Conservation (phyloP, 2,797 vertebrate genomes). For the Echeneis naucrates region DNA sequence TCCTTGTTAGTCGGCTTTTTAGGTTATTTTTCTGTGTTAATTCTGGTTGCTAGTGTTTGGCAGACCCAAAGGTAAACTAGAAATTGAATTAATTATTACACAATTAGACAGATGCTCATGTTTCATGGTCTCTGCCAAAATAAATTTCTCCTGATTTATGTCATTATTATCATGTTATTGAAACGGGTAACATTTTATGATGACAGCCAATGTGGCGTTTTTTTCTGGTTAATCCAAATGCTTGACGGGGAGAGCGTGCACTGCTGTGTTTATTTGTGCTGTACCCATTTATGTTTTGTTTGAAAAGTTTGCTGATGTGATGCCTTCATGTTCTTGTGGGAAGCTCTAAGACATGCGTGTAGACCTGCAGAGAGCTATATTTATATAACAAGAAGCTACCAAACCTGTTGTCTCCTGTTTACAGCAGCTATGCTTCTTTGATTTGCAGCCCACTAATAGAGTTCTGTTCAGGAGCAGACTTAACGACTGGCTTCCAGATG, state of each 20-base stretch:
- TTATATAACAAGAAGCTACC: slow-evolving; percentile 24
- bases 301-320: slow-evolving; percentile 31
- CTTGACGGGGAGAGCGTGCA: neutral
- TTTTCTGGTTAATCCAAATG: neutral
- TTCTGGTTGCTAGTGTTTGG: neutral
- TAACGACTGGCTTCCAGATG: slow-evolving; percentile 14
- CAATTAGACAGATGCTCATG: neutral
- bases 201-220: slow-evolving; percentile 12
- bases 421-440: slow-evolving; percentile 17
- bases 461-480: slow-evolving; percentile 20
- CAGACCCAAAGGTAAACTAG: neutral
- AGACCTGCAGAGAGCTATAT: slow-evolving; percentile 1
- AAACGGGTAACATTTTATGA: slow-evolving; percentile 15
- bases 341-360: slow-evolving; percentile 21
- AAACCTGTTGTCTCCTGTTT: slow-evolving; percentile 17
- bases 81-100: neutral
- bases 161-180: neutral
- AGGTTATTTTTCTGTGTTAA: neutral
- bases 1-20: no score
- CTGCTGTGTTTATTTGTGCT: neutral
- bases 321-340: slow-evolving; percentile 22
- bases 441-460: slow-evolving; percentile 49
- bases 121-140: slow-evolving; percentile 1
- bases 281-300: slow-evolving; percentile 5
- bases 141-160: no score